Evolutionary conservation across 2,888 invertebrate species (phyloP).

Genomic region (Theretra japonica): DNA sequence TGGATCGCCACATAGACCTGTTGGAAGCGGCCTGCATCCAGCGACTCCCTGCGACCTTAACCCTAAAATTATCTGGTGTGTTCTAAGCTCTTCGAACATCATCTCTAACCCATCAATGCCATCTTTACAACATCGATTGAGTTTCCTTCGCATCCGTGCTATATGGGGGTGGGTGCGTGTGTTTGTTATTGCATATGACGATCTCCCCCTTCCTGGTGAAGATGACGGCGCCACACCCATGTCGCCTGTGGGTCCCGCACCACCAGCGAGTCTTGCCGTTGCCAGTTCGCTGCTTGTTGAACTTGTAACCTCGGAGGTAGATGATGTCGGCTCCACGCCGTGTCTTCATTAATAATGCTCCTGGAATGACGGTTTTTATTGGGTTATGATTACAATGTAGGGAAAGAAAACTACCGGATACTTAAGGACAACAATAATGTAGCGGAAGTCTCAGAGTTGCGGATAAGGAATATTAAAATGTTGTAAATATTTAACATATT

Average conservation of each 20-base stretch:
- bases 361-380: slow-evolving; percentile 11
- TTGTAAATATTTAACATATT: too few species aligned
- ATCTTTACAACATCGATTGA: neutral
- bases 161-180: slow-evolving; percentile 16
- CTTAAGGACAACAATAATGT: too few species aligned
- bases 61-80: too few species aligned
- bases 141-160: neutral
- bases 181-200: slow-evolving; percentile 29
- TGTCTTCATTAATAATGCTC: slow-evolving; percentile 17
- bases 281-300: slow-evolving; percentile 34
- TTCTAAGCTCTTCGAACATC: too few species aligned
- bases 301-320: slow-evolving; percentile 33
- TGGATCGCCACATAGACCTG: too few species aligned
- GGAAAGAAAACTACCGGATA: too few species aligned
- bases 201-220: slow-evolving; percentile 38
- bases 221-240: slow-evolving; percentile 35
- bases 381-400: neutral
- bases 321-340: slow-evolving; percentile 34
- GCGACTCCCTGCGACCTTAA: too few species aligned
- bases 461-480: too few species aligned
- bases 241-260: slow-evolving; percentile 33
- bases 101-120: too few species aligned
- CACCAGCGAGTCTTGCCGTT: slow-evolving; percentile 36
- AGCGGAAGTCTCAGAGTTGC: too few species aligned
- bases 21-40: too few species aligned